These are phyloP conservation scores for Grapholita molesta DNA, from an alignment of 1,140 invertebrate genomes.

Conservation along the genomic window DNA sequence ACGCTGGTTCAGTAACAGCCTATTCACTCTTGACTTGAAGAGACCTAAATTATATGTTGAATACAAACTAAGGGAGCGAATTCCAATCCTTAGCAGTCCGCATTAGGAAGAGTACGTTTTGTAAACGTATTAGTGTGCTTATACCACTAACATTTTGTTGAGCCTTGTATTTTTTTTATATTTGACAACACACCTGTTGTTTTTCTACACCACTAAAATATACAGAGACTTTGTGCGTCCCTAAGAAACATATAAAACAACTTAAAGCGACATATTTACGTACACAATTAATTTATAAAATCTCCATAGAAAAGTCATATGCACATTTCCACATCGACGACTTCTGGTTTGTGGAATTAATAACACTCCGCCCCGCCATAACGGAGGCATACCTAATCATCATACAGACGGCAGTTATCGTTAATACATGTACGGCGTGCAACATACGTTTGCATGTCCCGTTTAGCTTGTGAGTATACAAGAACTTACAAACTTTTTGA, in stretches of 20 bases:
- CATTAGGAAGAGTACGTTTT: too few species aligned
- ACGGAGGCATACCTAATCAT: constrained; percentile 6
- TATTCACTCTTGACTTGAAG: too few species aligned
- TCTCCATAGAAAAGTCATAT: constrained; percentile 3
- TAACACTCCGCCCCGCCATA: not conserved
- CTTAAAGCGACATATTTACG: not conserved
- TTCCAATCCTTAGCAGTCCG: too few species aligned
- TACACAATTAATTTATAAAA: not conserved
- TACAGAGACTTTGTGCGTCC: not conserved
- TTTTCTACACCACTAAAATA: not conserved
- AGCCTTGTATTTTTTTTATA: too few species aligned
- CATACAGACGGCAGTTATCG: constrained; percentile 1
- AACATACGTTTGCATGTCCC: not conserved
- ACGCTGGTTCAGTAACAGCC: too few species aligned
- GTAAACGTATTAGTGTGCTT: too few species aligned
- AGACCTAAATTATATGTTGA: too few species aligned
- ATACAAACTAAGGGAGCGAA: too few species aligned
- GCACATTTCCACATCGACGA: not conserved
- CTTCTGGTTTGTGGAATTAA: not conserved
- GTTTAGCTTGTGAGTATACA: not conserved
- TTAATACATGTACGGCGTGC: not conserved
- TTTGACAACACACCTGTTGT: too few species aligned
- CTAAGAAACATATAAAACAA: not conserved
- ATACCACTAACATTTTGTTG: too few species aligned
- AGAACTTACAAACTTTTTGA: too few species aligned